phyloP scores from a whole-genome alignment of 2,797 vertebrate species.

The Schizothorax lantsangensis region DNA sequence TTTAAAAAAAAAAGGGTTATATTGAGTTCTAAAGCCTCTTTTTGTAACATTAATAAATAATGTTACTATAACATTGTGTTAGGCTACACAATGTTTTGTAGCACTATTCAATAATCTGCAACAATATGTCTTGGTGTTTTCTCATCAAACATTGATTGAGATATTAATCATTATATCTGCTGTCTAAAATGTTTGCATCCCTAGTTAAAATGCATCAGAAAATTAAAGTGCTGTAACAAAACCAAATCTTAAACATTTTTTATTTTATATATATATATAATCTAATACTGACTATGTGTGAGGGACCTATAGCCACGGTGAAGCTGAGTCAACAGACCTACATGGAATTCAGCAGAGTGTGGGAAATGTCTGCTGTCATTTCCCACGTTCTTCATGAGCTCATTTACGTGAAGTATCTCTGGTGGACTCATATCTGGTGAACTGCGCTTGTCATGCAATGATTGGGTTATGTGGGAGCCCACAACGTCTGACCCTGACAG shows the following conservation, averaged over 20 bases:
- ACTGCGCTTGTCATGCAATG: neutral
- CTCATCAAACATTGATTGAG: neutral
- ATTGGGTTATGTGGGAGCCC: conserved; percentile 23
- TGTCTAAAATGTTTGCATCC: neutral
- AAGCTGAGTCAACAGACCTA: neutral
- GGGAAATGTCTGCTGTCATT: neutral
- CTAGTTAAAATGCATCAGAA: neutral
- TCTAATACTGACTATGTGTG: neutral
- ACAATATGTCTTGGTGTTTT: neutral
- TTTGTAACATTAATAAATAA: neutral
- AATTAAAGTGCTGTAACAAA: neutral
- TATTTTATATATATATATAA: neutral
- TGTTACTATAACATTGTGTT: neutral
- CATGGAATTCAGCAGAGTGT: neutral
- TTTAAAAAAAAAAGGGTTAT: neutral
- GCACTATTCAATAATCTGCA: neutral
- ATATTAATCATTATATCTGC: neutral
- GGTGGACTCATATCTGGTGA: neutral
- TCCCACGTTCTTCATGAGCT: neutral
- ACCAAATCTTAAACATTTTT: neutral
- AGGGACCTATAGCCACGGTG: neutral
- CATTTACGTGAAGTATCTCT: conserved; percentile 23
- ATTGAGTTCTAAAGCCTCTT: neutral
- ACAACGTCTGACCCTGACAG: neutral
- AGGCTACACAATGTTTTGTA: too few relatives aligned